These are phyloP conservation scores for Guaruba guarouba DNA, from an alignment of 2,113 vertebrate genomes.

Conservation along the genomic window DNA sequence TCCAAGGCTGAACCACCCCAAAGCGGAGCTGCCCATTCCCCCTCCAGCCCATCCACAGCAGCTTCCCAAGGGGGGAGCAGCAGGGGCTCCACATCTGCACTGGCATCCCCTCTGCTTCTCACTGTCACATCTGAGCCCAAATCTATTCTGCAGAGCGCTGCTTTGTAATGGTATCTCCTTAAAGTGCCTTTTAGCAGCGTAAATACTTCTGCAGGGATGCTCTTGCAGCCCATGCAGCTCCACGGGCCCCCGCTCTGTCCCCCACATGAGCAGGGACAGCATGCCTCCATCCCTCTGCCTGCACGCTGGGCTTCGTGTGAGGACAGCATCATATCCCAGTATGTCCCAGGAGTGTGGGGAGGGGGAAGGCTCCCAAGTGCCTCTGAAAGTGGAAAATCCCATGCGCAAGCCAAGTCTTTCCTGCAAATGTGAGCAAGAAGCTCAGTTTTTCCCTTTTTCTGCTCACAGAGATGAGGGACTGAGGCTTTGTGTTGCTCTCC, in stretches of 20 bases:
- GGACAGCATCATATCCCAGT: background rate
- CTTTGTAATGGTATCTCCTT: background rate
- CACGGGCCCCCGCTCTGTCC: fast-evolving
- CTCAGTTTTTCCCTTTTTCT: background rate
- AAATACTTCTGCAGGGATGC: slow-evolving; percentile 36
- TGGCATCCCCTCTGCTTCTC: background rate
- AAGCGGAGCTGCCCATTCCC: fast-evolving
- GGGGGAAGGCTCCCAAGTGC: background rate
- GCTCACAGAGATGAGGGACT: background rate
- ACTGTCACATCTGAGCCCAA: background rate
- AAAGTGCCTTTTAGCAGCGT: background rate
- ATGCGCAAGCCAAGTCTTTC: background rate
- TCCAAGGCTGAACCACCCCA: background rate
- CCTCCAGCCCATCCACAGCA: background rate
- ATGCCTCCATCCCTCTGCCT: background rate
- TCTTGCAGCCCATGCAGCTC: background rate
- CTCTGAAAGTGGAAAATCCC: background rate
- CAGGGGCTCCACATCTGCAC: background rate
- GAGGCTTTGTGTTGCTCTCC: background rate
- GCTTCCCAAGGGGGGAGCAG: background rate
- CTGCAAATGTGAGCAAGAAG: background rate
- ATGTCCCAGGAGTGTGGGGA: fast-evolving
- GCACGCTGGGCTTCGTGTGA: background rate
- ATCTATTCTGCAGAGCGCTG: slow-evolving; percentile 59
- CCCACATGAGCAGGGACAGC: background rate